phyloP scores from a whole-genome alignment of 2,113 vertebrate species.

The Tragelaphus scriptus region DNA sequence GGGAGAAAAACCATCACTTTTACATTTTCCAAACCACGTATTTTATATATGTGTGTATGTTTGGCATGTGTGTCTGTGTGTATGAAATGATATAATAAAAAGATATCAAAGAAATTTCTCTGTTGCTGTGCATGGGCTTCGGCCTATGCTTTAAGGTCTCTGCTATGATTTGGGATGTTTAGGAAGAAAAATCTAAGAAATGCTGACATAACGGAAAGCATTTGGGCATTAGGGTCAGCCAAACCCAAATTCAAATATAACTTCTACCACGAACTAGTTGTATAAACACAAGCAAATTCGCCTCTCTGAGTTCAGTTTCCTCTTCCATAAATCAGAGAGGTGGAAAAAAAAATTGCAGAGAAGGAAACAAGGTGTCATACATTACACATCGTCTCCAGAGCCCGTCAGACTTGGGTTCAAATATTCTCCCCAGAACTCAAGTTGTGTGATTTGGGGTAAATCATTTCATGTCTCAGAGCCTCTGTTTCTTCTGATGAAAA shows the following conservation, averaged over 20 bases:
- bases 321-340: not conserved
- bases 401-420: accelerated
- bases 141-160: not conserved
- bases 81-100: not conserved
- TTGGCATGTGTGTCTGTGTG: not conserved
- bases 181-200: conserved; percentile 34
- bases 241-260: conserved; percentile 38
- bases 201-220: conserved; percentile 31
- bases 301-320: not conserved
- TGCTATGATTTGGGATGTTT: not conserved
- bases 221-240: not conserved
- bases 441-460: not conserved
- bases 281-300: not conserved
- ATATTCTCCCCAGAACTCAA: too few species aligned
- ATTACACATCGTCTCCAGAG: not conserved
- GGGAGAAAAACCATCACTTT: not conserved
- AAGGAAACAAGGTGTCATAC: not conserved
- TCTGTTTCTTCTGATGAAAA: not conserved
- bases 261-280: not conserved
- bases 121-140: not conserved
- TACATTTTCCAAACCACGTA: not conserved
- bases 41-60: not conserved
- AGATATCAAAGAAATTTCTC: not conserved
- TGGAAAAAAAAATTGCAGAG: too few species aligned
- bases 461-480: not conserved